These are phyloP conservation scores for Drosophila maculinotata DNA, from an alignment of 2,888 invertebrate species.

Conservation along the genomic window DNA sequence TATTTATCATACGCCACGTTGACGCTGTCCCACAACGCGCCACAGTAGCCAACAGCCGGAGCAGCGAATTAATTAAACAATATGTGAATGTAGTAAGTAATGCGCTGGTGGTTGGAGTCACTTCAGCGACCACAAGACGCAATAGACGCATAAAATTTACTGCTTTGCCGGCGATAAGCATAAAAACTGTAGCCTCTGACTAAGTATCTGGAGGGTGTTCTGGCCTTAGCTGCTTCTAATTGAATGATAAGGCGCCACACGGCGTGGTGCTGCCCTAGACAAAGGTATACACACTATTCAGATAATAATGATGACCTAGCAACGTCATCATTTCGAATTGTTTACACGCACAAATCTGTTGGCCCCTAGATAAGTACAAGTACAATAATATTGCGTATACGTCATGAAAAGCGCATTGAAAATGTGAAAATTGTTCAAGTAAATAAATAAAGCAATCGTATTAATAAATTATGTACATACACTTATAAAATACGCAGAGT, in stretches of 20 bases:
- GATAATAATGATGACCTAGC: constrained; percentile 11
- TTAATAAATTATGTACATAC: constrained; percentile 50
- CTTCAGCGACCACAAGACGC: constrained; percentile 30
- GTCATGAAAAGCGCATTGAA: constrained; percentile 62
- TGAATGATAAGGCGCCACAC: constrained; percentile 31
- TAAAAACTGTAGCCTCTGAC: constrained; percentile 53
- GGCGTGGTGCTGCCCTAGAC: constrained; percentile 1
- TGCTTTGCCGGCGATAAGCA: constrained; percentile 61
- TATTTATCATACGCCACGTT: constrained; percentile 69
- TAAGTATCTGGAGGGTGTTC: constrained; percentile 18
- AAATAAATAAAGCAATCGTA: constrained; percentile 62
- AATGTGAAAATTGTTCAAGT: constrained; percentile 62
- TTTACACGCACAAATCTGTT: constrained; percentile 42
- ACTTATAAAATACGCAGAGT: constrained; percentile 19
- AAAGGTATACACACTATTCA: constrained; percentile 12
- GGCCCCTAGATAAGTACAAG: constrained; percentile 10
- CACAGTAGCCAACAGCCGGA: constrained; percentile 35
- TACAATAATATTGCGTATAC: constrained; percentile 52
- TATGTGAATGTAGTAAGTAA: constrained; percentile 27
- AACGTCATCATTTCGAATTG: constrained; percentile 44
- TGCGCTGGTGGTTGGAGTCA: not conserved
- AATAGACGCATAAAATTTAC: constrained; percentile 67
- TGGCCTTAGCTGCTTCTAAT: constrained; percentile 12
- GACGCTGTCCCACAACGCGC: constrained; percentile 32
- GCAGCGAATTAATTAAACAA: constrained; percentile 68